Base-by-base conservation (phyloP, 2,888 invertebrate species). In the Chydorus sphaericus region DNA sequence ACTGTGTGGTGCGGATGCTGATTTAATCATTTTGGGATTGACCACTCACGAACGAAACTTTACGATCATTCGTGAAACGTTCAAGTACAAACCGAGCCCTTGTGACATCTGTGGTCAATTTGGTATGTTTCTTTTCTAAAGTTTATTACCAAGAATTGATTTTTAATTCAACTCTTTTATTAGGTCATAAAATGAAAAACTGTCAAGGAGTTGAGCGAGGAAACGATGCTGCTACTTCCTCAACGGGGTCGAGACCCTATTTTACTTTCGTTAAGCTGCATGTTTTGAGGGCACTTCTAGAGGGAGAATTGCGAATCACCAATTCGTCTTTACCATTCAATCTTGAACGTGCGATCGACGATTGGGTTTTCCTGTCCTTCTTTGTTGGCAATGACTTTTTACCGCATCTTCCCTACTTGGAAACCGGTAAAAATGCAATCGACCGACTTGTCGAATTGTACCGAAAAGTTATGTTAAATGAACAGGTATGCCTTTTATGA, bases 11-110 rank as follows among this genome's bases (percentile, higher is more conserved):
- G 97, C 98, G 0, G 98, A 98, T 71, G 94, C 94, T 3, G 96
- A 97, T 75, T 78, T 97, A 56, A 96, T 97, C 65, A 97, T 97
- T 96, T 74, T 97, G 68, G 96, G 97, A 8, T 75, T 98, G 60
- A 97, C 98, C 1, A 98, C 98, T 0, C 98, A 99, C 69, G 98
- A 98, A 72, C 91, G 93, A 1, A 89, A 98, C 75, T 98, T 98
- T 70, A 98, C 97, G 16, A 98, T 98, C 64, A 94, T 97, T 66
- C 73, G 94, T 28, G 98, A 98, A 72, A 97, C 99, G 74, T 98
- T 99, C 71, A 87, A 94, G 65, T 96, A 97, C 69, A 85, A 94
- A 68, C 91, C 93, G 0, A 78, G 82, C 60, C 93, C 97, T 0
- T 99, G 98, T 68, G 94, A 96, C 62, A 80, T 98, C 57, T 99